A percentile compares a stretch with the other conserved stretches of the same genome.
Evolutionary conservation across 2,113 vertebrate species (phyloP).

Genomic region (Plotosus lineatus): DNA sequence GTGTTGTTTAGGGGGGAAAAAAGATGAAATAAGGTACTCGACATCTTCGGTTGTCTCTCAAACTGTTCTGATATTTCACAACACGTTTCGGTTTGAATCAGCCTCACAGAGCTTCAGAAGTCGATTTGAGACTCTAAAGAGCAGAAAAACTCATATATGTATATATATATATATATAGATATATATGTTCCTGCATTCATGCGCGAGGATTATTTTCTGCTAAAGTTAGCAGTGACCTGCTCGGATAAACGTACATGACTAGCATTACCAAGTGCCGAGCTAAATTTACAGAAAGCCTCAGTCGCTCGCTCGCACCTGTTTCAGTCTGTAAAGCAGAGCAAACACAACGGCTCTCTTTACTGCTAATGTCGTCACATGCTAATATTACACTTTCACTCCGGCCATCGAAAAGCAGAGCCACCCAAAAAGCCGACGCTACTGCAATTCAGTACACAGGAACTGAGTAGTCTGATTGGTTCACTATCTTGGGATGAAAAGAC

Average conservation of each 20-base stretch:
- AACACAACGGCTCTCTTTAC: conserved; percentile 30
- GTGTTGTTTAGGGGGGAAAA: not conserved
- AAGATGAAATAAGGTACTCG: not conserved
- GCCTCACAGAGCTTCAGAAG: not conserved
- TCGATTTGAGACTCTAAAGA: not conserved
- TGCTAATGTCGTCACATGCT: not conserved
- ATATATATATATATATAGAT: no score
- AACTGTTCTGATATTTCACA: not conserved
- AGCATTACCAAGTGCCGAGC: conserved; percentile 1
- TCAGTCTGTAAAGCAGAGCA: conserved; percentile 57
- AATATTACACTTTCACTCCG: not conserved
- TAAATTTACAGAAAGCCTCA: conserved; percentile 47
- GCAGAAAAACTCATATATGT: not conserved
- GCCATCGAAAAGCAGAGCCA: not conserved
- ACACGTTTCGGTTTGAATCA: not conserved
- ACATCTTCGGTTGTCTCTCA: not conserved
- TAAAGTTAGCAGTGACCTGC: conserved; percentile 4
- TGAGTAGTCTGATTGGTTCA: no score
- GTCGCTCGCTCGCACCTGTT: conserved; percentile 64
- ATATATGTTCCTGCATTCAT: not conserved
- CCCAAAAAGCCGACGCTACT: not conserved
- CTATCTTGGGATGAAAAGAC: no score
- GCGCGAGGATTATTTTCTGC: not conserved
- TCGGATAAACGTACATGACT: not conserved
- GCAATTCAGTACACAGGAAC: not conserved